Percentiles rank a stretch among this genome's conserved stretches.
Conservation (phyloP, 2,113 vertebrate species). For the Gila orcuttii region DNA sequence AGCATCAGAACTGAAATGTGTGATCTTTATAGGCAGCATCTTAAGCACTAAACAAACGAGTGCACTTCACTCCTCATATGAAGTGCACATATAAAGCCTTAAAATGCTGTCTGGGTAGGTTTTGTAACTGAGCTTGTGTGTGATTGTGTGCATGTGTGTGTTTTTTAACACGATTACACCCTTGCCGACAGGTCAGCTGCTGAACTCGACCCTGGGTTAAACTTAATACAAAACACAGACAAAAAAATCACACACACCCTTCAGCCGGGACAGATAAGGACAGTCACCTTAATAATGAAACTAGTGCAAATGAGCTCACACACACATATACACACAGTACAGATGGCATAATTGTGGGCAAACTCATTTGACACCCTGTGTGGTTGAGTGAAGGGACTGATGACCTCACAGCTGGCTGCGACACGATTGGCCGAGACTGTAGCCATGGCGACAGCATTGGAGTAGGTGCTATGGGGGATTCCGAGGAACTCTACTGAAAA, state of each 20-base stretch:
- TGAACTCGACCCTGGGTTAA: constrained; percentile 6
- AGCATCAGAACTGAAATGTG: background rate
- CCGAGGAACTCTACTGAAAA: background rate
- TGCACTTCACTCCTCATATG: too few relatives aligned
- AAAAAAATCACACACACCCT: constrained; percentile 4
- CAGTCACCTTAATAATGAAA: background rate
- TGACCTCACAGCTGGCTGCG: constrained; percentile 25
- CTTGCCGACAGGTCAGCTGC: background rate
- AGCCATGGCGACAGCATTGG: constrained; percentile 33
- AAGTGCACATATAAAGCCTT: too few relatives aligned
- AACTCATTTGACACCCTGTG: constrained; percentile 18
- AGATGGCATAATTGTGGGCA: constrained; percentile 46
- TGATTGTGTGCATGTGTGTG: background rate
- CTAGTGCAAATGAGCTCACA: background rate
- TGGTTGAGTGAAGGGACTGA: background rate
- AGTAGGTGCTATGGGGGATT: constrained; percentile 1
- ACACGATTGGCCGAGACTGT: constrained; percentile 32
- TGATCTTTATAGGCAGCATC: background rate
- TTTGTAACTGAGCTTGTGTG: background rate
- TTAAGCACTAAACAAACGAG: background rate
- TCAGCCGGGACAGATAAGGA: background rate
- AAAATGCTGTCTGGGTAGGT: background rate
- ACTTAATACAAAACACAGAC: constrained; percentile 5
- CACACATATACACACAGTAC: constrained; percentile 36
- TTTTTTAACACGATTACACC: background rate